These are phyloP conservation scores for Xiphias gladius DNA, from an alignment of 2,113 vertebrate genomes.

Conservation along the genomic window DNA sequence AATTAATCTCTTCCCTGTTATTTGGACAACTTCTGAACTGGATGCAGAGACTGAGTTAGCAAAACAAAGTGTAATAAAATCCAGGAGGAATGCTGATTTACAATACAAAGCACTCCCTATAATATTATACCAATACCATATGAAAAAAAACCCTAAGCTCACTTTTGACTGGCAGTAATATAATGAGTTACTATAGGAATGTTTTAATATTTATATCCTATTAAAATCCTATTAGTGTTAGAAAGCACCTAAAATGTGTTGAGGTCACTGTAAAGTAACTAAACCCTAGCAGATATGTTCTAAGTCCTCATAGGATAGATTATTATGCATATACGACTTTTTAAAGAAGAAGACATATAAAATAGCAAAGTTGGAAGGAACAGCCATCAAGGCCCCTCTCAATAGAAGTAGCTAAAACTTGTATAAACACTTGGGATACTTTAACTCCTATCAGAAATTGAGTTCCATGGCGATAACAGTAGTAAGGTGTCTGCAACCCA, in stretches of 20 bases:
- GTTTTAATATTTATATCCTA: no score
- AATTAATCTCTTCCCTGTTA: background rate
- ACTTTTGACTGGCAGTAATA: background rate
- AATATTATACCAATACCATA: background rate
- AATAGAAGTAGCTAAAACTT: background rate
- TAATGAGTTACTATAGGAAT: no score
- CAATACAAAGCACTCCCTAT: background rate
- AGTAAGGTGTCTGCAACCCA: constrained; percentile 12
- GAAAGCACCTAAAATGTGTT: no score
- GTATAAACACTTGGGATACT: background rate
- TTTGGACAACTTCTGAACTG: background rate
- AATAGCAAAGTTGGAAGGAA: background rate
- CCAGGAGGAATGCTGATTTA: constrained; percentile 4
- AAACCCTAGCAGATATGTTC: no score
- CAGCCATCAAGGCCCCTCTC: background rate
- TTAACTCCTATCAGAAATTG: constrained; percentile 10
- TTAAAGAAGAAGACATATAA: background rate
- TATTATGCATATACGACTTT: background rate
- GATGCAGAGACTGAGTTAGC: background rate
- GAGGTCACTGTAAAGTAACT: no score
- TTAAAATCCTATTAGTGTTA: no score
- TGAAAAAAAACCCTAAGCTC: background rate
- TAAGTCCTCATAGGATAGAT: no score
- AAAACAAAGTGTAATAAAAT: background rate
- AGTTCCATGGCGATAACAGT: constrained; percentile 21